Conservation (phyloP, 2,113 vertebrate species). For the Blennius ocellaris region DNA sequence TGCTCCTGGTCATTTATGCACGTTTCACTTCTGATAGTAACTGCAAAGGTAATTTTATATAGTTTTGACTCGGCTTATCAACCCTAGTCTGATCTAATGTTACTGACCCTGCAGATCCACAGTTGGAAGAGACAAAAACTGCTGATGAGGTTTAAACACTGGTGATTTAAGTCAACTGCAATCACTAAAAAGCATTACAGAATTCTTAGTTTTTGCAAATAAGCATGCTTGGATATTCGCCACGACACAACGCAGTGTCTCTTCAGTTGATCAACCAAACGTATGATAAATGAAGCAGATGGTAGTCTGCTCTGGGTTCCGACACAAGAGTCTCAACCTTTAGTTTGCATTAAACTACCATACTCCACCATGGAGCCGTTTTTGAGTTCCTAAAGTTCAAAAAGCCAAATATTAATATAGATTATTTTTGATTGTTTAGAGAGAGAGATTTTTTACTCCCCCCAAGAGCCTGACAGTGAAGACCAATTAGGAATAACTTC, state of each 20-base stretch:
- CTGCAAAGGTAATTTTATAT: too few relatives aligned
- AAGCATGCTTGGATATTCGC: not conserved
- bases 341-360: not conserved
- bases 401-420: not conserved
- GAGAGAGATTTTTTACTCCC: not conserved
- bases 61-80: too few relatives aligned
- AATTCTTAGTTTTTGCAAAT: too few relatives aligned
- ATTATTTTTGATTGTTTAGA: slow-evolving; percentile 20
- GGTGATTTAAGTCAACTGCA: too few relatives aligned
- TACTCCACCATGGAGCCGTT: not conserved
- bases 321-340: not conserved
- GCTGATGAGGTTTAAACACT: too few relatives aligned
- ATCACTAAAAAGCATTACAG: too few relatives aligned
- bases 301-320: not conserved
- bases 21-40: too few relatives aligned
- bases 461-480: not conserved
- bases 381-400: not conserved
- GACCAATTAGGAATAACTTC: slow-evolving; percentile 43
- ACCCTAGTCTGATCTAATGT: too few relatives aligned
- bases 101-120: too few relatives aligned
- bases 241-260: not conserved
- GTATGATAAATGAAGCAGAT: not conserved
- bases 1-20: too few relatives aligned
- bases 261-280: not conserved
- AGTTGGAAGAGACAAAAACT: too few relatives aligned